phyloP scores from a whole-genome alignment of 2,888 invertebrate species.

The Cheilosia scutellata region DNA sequence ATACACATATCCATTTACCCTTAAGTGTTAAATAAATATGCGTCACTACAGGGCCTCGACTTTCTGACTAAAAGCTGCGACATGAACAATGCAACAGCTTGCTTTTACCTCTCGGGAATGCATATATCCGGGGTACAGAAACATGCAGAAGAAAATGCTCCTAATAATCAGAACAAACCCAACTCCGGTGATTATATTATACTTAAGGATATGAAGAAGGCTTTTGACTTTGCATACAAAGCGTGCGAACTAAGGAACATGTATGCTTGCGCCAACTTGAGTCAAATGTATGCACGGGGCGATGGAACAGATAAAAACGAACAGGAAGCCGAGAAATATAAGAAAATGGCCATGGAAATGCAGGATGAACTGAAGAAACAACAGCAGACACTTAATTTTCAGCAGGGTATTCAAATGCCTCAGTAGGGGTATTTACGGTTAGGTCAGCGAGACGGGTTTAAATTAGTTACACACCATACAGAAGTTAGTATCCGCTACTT shows the following conservation, averaged over 20 bases:
- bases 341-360: constrained; percentile 88
- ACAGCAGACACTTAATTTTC: constrained; percentile 85
- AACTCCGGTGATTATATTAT: constrained; percentile 85
- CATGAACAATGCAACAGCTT: constrained; percentile 88
- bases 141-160: constrained; percentile 82
- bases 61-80: constrained; percentile 87
- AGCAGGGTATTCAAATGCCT: constrained; percentile 85
- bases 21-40: neutral
- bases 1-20: neutral
- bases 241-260: constrained; percentile 94
- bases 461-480: constrained; percentile 21
- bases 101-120: constrained; percentile 92
- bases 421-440: constrained; percentile 75
- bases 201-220: constrained; percentile 89
- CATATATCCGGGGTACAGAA: constrained; percentile 90
- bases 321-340: constrained; percentile 89
- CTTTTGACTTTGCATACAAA: constrained; percentile 90
- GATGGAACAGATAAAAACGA: constrained; percentile 91
- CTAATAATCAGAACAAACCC: constrained; percentile 76
- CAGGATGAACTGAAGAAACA: constrained; percentile 88
- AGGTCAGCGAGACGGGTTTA: neutral
- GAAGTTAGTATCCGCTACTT: constrained; percentile 17
- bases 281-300: constrained; percentile 93
- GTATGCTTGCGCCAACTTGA: constrained; percentile 95
- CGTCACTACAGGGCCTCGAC: constrained; percentile 85